Conservation (phyloP, 2,797 vertebrate genomes). For the Gastrophryne carolinensis region DNA sequence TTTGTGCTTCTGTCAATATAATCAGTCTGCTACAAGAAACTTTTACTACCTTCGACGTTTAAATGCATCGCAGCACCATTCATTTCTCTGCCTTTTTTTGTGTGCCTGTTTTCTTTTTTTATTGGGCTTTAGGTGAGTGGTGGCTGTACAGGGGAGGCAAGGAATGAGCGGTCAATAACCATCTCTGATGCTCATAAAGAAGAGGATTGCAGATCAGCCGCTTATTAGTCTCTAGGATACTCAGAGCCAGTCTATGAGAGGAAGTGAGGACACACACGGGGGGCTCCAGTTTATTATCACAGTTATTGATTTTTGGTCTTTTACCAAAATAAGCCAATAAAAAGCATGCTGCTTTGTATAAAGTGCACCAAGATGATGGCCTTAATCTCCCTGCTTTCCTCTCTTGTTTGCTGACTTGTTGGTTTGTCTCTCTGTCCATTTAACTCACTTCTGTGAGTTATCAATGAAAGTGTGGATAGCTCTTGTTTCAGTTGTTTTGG, state of each 20-base stretch:
- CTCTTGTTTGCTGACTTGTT: too few relatives aligned
- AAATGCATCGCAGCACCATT: not conserved
- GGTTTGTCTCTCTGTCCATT: too few relatives aligned
- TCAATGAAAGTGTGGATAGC: too few relatives aligned
- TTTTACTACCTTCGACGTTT: not conserved
- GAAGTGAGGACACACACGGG: not conserved
- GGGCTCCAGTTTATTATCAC: not conserved
- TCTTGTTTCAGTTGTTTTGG: too few relatives aligned
- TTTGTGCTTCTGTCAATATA: conserved; percentile 8
- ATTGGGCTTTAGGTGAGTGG: not conserved
- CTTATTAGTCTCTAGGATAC: not conserved
- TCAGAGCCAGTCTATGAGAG: not conserved
- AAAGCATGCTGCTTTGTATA: not conserved
- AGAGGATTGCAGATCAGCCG: not conserved
- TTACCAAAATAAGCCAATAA: not conserved
- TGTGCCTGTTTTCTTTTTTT: not conserved
- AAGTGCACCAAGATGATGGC: too few relatives aligned
- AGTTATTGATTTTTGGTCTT: not conserved
- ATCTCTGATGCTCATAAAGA: not conserved
- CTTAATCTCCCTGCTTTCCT: too few relatives aligned
- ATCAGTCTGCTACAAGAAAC: not conserved
- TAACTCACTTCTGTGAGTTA: too few relatives aligned
- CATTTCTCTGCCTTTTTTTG: not conserved
- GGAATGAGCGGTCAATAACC: not conserved
- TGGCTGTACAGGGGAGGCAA: not conserved